These are phyloP conservation scores for Naso thynnoides DNA, from an alignment of 2,797 vertebrate genomes.

Conservation along the genomic window DNA sequence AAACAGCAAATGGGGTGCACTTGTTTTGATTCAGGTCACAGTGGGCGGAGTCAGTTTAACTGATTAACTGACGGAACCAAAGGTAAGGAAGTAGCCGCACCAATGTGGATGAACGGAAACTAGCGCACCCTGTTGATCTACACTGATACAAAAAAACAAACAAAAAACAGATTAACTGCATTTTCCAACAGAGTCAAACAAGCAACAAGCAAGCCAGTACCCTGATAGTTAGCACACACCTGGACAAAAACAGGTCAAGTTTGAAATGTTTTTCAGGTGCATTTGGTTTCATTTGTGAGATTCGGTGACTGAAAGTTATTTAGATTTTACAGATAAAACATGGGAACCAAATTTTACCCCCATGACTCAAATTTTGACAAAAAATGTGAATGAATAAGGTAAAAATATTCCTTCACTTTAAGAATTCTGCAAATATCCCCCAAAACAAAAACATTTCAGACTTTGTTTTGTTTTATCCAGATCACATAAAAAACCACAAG, in stretches of 20 bases:
- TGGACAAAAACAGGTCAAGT: constrained; percentile 37
- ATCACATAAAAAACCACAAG: constrained; percentile 21
- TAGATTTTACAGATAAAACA: neutral
- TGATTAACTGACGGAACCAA: neutral
- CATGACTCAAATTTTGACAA: neutral
- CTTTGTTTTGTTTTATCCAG: constrained; percentile 17
- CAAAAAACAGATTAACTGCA: constrained; percentile 37
- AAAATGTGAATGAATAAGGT: neutral
- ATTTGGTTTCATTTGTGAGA: neutral
- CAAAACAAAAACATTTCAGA: constrained; percentile 51
- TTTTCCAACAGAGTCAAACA: constrained; percentile 48
- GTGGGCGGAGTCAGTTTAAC: neutral
- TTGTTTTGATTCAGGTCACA: constrained; percentile 22
- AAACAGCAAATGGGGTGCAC: constrained; percentile 50
- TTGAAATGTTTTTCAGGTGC: constrained; percentile 36
- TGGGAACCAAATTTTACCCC: neutral
- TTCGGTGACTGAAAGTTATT: neutral
- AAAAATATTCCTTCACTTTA: neutral
- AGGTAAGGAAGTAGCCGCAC: neutral
- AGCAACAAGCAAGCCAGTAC: constrained; percentile 52
- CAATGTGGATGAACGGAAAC: constrained; percentile 29
- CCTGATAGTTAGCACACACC: constrained; percentile 63
- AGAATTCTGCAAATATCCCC: neutral
- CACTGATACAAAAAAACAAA: constrained; percentile 47
- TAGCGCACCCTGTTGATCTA: constrained; percentile 39